These are phyloP conservation scores for Listronotus bonariensis DNA, from an alignment of 1,140 invertebrate genomes.

Conservation along the genomic window DNA sequence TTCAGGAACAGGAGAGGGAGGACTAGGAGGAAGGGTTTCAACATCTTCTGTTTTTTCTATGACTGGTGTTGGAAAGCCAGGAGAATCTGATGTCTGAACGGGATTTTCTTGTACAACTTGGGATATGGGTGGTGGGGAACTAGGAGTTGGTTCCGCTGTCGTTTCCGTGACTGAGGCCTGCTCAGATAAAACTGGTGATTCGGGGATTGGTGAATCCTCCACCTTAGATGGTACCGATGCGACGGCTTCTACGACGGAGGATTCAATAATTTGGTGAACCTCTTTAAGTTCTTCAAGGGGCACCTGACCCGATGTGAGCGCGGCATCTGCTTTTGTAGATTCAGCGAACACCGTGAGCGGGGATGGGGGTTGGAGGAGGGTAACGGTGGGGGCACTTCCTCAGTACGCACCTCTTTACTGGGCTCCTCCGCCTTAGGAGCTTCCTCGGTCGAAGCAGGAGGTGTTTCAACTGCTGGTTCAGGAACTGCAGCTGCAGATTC, in stretches of 20 bases:
- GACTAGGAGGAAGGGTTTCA: background rate
- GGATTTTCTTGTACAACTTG: background rate
- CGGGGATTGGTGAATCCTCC: slow-evolving; percentile 18
- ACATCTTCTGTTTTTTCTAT: slow-evolving; percentile 3
- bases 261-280: slow-evolving; percentile 5
- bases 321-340: slow-evolving; percentile 51
- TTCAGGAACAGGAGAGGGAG: background rate
- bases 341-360: slow-evolving; percentile 55
- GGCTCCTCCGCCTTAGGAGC: slow-evolving; percentile 39
- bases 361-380: slow-evolving; percentile 54
- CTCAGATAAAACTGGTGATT: slow-evolving; percentile 19
- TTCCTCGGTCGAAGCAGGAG: slow-evolving; percentile 34
- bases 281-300: slow-evolving; percentile 20
- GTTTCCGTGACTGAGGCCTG: slow-evolving; percentile 9
- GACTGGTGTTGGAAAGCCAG: background rate
- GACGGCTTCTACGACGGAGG: slow-evolving; percentile 7
- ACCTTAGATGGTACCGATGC: background rate
- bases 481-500: slow-evolving; percentile 21
- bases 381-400: slow-evolving; percentile 55
- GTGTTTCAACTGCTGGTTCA: slow-evolving; percentile 38
- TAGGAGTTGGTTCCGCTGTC: slow-evolving; percentile 4
- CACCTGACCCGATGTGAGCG: slow-evolving; percentile 29
- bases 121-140: background rate
- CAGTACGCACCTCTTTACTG: slow-evolving; percentile 56
- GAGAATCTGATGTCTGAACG: too few relatives aligned